phyloP scores from a whole-genome alignment of 2,113 vertebrate species.

The Callipepla californica region DNA sequence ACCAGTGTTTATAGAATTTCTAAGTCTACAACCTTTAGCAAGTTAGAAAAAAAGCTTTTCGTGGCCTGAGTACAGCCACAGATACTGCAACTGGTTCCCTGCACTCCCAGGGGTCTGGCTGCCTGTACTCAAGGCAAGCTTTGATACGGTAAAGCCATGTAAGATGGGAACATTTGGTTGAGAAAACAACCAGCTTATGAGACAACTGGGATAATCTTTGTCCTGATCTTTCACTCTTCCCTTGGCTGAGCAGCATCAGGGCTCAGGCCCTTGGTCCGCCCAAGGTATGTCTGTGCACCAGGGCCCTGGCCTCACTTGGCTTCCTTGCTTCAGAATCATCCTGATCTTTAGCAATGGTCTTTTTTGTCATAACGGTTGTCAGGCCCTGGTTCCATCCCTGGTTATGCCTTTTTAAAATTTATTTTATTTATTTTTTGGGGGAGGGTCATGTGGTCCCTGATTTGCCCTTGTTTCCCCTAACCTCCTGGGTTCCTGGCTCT shows the following conservation, averaged over 20 bases:
- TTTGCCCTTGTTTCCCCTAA: not conserved
- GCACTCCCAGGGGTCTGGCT: not conserved
- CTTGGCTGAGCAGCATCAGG: not conserved
- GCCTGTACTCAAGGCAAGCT: not conserved
- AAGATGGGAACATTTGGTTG: rapidly evolving
- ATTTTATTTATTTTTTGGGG: not conserved
- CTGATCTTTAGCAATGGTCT: not conserved
- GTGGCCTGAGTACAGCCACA: rapidly evolving
- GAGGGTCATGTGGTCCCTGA: not conserved
- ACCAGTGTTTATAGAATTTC: not conserved
- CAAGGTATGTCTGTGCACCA: not conserved
- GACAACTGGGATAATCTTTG: not conserved
- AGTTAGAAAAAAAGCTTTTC: not conserved
- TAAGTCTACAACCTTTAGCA: not conserved
- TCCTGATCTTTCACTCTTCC: not conserved
- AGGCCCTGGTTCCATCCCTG: not conserved
- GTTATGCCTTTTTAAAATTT: rapidly evolving
- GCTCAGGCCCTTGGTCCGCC: not conserved
- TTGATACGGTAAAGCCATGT: not conserved
- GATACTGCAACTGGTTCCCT: rapidly evolving
- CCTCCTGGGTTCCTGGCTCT: not conserved
- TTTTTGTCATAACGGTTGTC: not conserved
- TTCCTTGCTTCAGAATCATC: not conserved
- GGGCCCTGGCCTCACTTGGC: not conserved
- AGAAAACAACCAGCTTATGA: not conserved